A percentile compares a stretch with the other conserved stretches of the same genome.
These are phyloP conservation scores for Carettochelys insculpta DNA, from an alignment of 2,113 vertebrate genomes.

Conservation along the genomic window DNA sequence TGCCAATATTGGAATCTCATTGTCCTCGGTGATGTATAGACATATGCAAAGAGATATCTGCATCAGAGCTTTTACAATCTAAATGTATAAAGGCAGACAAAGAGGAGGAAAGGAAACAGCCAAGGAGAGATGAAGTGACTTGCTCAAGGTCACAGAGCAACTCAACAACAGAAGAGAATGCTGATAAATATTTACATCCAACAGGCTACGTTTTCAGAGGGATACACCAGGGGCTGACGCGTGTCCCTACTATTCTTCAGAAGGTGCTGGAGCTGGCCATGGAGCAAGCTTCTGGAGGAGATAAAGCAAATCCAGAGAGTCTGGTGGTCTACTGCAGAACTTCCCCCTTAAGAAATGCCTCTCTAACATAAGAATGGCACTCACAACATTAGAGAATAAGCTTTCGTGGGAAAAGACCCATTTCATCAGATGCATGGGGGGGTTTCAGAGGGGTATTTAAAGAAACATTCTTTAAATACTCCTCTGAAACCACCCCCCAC, in stretches of 20 bases:
- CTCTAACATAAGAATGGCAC: no score
- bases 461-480: no score
- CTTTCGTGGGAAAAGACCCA: no score
- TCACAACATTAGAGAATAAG: no score
- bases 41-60: neutral
- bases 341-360: neutral
- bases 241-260: neutral
- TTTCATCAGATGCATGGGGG: no score
- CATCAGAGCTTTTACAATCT: neutral
- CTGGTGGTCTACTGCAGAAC: neutral
- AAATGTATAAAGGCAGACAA: neutral
- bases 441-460: no score
- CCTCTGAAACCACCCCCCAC: no score
- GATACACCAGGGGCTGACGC: neutral
- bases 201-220: no score
- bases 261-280: neutral
- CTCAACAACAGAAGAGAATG: neutral
- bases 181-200: neutral
- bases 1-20: neutral
- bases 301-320: accelerated
- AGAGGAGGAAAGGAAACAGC: neutral
- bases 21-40: no score
- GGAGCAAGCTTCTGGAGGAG: neutral
- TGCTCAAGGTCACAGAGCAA: neutral
- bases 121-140: neutral